Evolutionary conservation across 2,797 vertebrate species (phyloP).

Genomic region (Sus cebifrons): DNA sequence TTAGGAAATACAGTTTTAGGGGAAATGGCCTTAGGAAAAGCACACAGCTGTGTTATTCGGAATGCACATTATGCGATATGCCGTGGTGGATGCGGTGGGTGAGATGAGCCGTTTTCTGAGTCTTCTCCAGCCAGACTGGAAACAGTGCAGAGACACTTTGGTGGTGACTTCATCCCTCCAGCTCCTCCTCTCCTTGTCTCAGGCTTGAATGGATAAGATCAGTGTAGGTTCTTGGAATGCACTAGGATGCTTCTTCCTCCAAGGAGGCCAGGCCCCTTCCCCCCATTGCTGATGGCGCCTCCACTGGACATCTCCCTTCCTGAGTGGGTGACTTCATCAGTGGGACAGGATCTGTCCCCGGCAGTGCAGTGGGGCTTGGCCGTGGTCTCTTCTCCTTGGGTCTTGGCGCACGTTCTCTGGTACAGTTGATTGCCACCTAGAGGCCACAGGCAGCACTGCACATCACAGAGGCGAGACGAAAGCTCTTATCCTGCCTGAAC

Average conservation of each 20-base stretch:
- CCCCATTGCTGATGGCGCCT: neutral
- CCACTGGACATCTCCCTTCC: neutral
- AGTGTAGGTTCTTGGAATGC: neutral
- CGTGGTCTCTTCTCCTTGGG: slow-evolving; percentile 30
- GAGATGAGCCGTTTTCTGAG: neutral
- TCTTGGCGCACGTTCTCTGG: neutral
- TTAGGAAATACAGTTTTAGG: slow-evolving; percentile 65
- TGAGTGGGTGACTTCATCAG: neutral
- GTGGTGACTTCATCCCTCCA: neutral
- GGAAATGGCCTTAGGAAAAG: slow-evolving; percentile 59
- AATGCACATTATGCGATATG: neutral
- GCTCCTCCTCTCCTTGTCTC: neutral
- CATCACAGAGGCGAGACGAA: neutral
- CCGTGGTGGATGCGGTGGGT: neutral
- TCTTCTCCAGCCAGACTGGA: neutral
- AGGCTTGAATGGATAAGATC: neutral
- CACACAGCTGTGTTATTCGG: neutral
- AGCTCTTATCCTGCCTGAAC: too few species aligned
- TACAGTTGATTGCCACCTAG: slow-evolving; percentile 56
- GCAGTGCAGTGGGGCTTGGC: neutral
- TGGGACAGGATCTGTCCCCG: neutral
- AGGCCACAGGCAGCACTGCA: neutral
- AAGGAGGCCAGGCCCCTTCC: neutral
- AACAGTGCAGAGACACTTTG: neutral
- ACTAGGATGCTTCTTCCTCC: neutral